Evolutionary conservation across 35 echinoderm and acorn worm genomes (phyloP).

Genomic region (Heliocidaris tuberculata): DNA sequence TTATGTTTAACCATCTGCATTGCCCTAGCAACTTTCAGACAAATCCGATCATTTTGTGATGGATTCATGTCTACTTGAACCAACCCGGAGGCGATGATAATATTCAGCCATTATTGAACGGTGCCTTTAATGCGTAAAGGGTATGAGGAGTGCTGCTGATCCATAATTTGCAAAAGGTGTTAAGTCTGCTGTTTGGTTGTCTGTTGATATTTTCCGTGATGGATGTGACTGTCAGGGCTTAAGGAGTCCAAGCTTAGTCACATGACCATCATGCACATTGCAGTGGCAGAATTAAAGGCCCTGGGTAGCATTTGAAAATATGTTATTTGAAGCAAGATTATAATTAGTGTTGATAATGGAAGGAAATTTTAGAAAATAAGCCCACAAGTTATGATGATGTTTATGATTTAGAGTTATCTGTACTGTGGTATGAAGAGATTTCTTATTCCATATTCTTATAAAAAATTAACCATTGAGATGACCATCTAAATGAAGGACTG

Average conservation of each 20-base stretch:
- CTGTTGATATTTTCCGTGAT: background rate
- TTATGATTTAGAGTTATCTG: no score
- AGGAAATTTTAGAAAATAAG: no score
- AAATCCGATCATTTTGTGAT: background rate
- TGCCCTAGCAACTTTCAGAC: background rate
- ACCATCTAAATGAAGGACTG: no score
- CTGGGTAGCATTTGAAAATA: background rate
- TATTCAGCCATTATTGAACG: background rate
- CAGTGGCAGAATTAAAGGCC: background rate
- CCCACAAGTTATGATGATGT: no score
- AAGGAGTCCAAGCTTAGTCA: background rate
- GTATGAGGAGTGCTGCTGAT: background rate
- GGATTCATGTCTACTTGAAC: background rate
- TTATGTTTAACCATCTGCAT: no score
- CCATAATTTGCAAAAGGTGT: conserved; percentile 16
- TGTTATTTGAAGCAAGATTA: no score
- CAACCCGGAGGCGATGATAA: background rate
- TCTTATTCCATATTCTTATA: no score
- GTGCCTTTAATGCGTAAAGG: background rate
- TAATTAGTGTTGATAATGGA: no score
- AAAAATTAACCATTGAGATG: no score
- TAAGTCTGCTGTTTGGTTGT: background rate
- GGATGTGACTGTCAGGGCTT: background rate
- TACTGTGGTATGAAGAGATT: no score
- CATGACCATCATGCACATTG: background rate